A percentile compares a stretch with the other conserved stretches of the same genome.
Evolutionary conservation across 2,888 invertebrate species (phyloP).

Genomic region (Caenorhabditis sp.): DNA sequence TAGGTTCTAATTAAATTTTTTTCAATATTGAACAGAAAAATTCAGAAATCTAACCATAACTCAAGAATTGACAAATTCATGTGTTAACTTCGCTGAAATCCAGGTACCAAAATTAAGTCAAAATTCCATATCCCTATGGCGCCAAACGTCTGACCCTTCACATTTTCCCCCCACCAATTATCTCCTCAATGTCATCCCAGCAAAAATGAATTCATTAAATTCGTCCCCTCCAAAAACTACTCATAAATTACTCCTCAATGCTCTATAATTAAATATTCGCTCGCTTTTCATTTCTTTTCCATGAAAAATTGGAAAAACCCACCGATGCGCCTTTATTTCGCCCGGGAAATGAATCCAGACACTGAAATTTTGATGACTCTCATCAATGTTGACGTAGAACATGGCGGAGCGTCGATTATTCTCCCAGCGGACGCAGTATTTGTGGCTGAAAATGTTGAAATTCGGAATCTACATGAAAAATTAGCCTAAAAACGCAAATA

Average conservation of each 20-base stretch:
- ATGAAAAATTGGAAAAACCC: neutral
- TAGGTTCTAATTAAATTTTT: no score
- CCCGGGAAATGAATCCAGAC: constrained; percentile 36
- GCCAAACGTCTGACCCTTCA: neutral
- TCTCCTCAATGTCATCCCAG: neutral
- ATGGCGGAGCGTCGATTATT: constrained; percentile 28
- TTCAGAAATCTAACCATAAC: no score
- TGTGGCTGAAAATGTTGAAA: constrained; percentile 25
- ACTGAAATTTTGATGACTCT: constrained; percentile 7
- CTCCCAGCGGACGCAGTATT: constrained; percentile 34
- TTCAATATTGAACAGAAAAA: no score
- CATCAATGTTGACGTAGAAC: constrained; percentile 39
- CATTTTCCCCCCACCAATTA: neutral
- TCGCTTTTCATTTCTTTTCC: neutral
- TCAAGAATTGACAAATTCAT: no score
- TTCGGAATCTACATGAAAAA: neutral
- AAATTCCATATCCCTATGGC: neutral
- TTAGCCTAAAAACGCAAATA: no score
- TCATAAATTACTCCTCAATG: no score
- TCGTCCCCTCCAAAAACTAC: no score
- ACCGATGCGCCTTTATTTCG: constrained; percentile 29
- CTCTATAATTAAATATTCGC: constrained; percentile 12
- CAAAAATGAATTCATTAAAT: constrained; percentile 25
- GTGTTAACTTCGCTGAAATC: no score
- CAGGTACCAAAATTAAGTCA: no score